A percentile compares a stretch with the other conserved stretches of the same genome.
Evolutionary conservation across 2,797 vertebrate genomes (phyloP).

Genomic region (Paratrypauchen microcephalus): DNA sequence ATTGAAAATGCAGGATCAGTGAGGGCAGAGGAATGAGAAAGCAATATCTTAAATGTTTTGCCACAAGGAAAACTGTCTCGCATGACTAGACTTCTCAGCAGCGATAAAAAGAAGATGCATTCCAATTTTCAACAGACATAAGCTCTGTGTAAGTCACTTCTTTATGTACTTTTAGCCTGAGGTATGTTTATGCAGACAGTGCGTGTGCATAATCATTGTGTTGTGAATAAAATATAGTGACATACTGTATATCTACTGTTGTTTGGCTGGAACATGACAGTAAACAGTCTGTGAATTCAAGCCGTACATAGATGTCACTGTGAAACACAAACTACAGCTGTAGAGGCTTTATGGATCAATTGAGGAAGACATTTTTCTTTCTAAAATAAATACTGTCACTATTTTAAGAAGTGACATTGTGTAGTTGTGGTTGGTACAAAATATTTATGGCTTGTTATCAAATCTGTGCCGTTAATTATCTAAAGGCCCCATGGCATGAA

Average conservation of each 20-base stretch:
- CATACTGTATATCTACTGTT: background rate
- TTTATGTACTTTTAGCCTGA: constrained; percentile 6
- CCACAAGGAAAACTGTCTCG: constrained; percentile 11
- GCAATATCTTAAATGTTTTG: constrained; percentile 18
- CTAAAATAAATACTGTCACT: no score
- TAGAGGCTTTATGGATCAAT: no score
- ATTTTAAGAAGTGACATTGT: no score
- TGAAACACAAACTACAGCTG: background rate
- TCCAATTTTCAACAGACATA: constrained; percentile 43
- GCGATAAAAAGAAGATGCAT: constrained; percentile 38
- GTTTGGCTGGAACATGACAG: background rate
- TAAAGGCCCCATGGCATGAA: no score
- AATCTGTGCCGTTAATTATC: no score
- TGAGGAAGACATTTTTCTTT: no score
- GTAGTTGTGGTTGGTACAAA: no score
- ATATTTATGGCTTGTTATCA: no score
- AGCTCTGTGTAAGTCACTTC: constrained; percentile 12
- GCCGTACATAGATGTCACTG: background rate
- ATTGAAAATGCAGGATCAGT: constrained; percentile 8
- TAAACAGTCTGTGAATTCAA: background rate
- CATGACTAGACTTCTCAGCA: constrained; percentile 9
- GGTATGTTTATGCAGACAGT: constrained; percentile 1
- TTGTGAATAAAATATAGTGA: background rate
- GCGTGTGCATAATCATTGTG: background rate
- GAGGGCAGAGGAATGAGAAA: constrained; percentile 23